A percentile compares a stretch with the other conserved stretches of the same genome.
Conservation (phyloP, 2,797 vertebrate species). For the Trachops cirrhosus region DNA sequence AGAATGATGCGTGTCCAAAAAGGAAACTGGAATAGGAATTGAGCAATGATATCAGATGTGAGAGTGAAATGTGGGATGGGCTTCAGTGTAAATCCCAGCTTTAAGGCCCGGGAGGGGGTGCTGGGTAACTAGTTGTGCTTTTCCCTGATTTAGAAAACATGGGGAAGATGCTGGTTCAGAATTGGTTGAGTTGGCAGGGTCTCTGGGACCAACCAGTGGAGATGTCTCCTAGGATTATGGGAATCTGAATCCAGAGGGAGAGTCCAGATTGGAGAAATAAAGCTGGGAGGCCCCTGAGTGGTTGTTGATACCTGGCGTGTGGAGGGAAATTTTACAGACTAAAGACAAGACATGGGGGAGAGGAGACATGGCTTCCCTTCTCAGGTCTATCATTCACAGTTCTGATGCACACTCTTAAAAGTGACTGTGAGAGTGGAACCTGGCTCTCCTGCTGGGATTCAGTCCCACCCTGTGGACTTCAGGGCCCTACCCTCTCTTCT, state of each 20-base stretch:
- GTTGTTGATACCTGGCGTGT: background rate
- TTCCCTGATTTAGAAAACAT: background rate
- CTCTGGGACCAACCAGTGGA: background rate
- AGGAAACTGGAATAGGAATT: background rate
- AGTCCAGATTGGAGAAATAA: background rate
- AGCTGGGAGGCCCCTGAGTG: background rate
- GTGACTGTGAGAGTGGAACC: background rate
- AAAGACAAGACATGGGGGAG: background rate
- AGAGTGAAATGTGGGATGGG: background rate
- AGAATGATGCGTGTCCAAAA: background rate
- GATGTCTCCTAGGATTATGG: background rate
- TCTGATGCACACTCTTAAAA: background rate
- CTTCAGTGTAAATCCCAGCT: background rate
- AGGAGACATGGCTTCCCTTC: background rate
- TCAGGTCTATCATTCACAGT: background rate
- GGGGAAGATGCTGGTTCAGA: background rate
- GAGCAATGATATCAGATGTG: background rate
- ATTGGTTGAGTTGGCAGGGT: background rate
- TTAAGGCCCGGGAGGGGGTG: background rate
- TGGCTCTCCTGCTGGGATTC: background rate
- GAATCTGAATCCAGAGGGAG: background rate
- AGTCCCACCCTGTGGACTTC: background rate
- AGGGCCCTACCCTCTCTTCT: background rate
- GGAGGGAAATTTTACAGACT: background rate
- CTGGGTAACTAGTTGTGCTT: background rate